A percentile compares a stretch with the other conserved stretches of the same genome.
These are phyloP conservation scores for Piprites chloris DNA, from an alignment of 2,113 vertebrate genomes.

Conservation along the genomic window DNA sequence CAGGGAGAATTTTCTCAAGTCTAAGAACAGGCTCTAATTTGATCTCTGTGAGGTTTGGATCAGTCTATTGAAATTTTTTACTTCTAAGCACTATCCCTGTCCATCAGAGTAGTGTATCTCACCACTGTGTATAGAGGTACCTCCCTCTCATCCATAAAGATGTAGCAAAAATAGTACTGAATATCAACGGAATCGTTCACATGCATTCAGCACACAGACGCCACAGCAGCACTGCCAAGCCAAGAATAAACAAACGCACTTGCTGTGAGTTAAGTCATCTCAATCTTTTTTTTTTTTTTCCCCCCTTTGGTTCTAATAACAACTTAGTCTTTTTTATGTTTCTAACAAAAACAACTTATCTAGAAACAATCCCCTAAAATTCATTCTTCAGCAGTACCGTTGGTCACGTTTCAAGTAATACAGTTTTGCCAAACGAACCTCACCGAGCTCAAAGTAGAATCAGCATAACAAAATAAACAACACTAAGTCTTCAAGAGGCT, in stretches of 20 bases:
- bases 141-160: background rate
- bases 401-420: background rate
- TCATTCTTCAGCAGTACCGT: background rate
- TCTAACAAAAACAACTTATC: background rate
- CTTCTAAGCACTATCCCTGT: background rate
- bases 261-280: background rate
- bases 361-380: background rate
- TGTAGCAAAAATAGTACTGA: background rate
- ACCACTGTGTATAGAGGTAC: too few relatives aligned
- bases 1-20: background rate
- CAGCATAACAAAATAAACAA: background rate
- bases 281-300: background rate
- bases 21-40: background rate
- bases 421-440: background rate
- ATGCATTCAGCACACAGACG: background rate
- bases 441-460: background rate
- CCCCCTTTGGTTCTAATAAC: background rate
- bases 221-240: background rate
- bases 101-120: background rate
- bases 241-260: background rate
- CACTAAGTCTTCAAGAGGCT: background rate
- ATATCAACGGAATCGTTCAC: background rate
- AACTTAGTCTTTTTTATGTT: background rate
- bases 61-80: background rate
- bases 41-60: background rate